Conservation (phyloP, 2,888 invertebrate genomes). For the Drosophila colorata region DNA sequence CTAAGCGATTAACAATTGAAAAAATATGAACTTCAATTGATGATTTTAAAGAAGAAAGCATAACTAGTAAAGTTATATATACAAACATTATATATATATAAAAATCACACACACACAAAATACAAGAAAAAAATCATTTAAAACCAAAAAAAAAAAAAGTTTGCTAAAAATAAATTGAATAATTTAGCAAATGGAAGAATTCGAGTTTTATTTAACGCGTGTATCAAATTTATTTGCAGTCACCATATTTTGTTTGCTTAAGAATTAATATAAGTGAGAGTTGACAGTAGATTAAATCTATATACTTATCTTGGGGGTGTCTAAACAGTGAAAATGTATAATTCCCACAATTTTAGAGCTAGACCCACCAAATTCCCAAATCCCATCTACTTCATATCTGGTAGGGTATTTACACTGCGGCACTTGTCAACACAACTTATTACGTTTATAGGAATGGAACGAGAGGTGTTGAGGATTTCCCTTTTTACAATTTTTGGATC, state of each 20-base stretch:
- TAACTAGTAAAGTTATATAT: conserved; percentile 71
- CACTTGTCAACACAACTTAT: too few relatives aligned
- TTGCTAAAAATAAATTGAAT: conserved; percentile 76
- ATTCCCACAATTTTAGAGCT: too few relatives aligned
- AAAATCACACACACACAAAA: conserved; percentile 55
- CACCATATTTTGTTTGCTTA: too few relatives aligned
- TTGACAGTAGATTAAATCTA: too few relatives aligned
- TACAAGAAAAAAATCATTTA: conserved; percentile 43
- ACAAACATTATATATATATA: conserved; percentile 55
- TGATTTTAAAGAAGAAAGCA: conserved; percentile 66
- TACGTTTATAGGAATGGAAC: too few relatives aligned
- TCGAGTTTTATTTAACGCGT: conserved; percentile 22
- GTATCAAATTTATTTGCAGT: too few relatives aligned
- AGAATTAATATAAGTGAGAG: too few relatives aligned
- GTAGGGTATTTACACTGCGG: background rate
- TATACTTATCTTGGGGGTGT: too few relatives aligned
- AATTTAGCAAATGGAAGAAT: conserved; percentile 72
- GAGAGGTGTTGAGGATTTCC: too few relatives aligned
- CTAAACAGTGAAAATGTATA: too few relatives aligned
- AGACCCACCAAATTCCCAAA: too few relatives aligned
- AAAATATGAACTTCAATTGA: conserved; percentile 64
- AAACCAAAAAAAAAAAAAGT: conserved; percentile 60
- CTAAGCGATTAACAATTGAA: conserved; percentile 44
- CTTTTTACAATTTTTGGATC: too few relatives aligned
- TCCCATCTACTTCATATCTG: background rate